A percentile compares a stretch with the other conserved stretches of the same genome.
phyloP scores from a whole-genome alignment of 2,113 vertebrate genomes.

The Rhabdomys dilectus region DNA sequence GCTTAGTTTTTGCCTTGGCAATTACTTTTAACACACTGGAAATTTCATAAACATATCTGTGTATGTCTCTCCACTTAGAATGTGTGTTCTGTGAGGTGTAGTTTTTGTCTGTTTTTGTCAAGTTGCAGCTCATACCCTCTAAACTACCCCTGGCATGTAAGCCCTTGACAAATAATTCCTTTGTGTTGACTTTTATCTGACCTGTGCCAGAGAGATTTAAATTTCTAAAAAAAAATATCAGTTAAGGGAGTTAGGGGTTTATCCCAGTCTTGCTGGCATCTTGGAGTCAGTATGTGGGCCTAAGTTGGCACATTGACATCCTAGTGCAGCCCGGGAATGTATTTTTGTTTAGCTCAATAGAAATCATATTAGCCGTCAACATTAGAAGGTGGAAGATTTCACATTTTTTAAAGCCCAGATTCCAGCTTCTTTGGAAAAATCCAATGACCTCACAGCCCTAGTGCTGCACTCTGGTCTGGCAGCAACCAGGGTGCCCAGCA shows the following conservation, averaged over 20 bases:
- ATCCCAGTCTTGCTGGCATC: background rate
- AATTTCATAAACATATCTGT: background rate
- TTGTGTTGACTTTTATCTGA: background rate
- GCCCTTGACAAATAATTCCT: background rate
- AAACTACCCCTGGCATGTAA: background rate
- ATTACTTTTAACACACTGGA: background rate
- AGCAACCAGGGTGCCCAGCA: background rate
- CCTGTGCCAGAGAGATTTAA: background rate
- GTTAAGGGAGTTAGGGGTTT: background rate
- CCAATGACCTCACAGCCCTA: slow-evolving; percentile 6
- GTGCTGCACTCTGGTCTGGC: slow-evolving; percentile 35
- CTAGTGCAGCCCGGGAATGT: slow-evolving; percentile 63
- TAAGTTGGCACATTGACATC: background rate
- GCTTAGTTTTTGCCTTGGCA: background rate
- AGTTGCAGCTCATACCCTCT: background rate
- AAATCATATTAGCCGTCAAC: slow-evolving; percentile 63
- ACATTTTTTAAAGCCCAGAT: slow-evolving; percentile 55
- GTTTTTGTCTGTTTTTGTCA: background rate
- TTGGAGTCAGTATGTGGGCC: background rate
- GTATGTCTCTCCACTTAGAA: background rate
- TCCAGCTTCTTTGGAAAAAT: slow-evolving; percentile 65
- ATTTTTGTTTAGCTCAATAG: slow-evolving; percentile 56
- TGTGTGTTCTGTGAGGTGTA: background rate
- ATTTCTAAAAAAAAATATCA: background rate
- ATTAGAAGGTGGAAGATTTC: slow-evolving; percentile 26